These are phyloP conservation scores for Toxotes lorentzi DNA, from an alignment of 2,797 vertebrate species.

Conservation along the genomic window DNA sequence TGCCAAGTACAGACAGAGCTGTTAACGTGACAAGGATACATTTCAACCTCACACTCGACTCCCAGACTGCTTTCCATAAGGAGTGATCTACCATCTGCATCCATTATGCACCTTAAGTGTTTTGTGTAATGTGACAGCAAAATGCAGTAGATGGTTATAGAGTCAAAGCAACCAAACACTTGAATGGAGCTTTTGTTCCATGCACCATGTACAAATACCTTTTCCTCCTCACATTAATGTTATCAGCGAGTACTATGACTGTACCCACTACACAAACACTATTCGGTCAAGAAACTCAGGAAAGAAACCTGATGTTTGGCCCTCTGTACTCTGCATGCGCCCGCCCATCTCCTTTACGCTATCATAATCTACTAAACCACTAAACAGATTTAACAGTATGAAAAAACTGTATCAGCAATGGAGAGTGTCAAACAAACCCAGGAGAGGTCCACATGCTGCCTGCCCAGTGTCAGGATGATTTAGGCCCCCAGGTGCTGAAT, in stretches of 20 bases:
- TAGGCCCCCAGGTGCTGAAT: constrained; percentile 47
- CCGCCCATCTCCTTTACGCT: background rate
- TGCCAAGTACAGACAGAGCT: constrained; percentile 48
- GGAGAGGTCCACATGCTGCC: constrained; percentile 49
- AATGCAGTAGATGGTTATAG: constrained; percentile 8
- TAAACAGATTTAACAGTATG: constrained; percentile 57
- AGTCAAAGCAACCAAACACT: background rate
- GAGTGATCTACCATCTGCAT: constrained; percentile 30
- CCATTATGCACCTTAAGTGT: constrained; percentile 27
- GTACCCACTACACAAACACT: background rate
- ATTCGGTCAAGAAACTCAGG: constrained; percentile 12
- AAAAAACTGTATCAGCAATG: constrained; percentile 47
- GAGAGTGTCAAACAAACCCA: constrained; percentile 47
- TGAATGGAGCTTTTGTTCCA: background rate
- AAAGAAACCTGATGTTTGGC: constrained; percentile 25
- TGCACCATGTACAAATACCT: background rate
- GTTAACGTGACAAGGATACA: constrained; percentile 52
- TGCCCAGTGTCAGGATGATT: constrained; percentile 71
- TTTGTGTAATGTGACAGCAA: constrained; percentile 18
- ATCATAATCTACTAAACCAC: constrained; percentile 43
- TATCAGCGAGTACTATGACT: background rate
- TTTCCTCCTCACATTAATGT: background rate
- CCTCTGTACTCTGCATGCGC: constrained; percentile 9
- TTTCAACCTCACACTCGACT: constrained; percentile 24
- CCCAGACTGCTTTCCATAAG: constrained; percentile 16